phyloP scores from a whole-genome alignment of 1,140 invertebrate species.

The Rhagoletis pomonella region DNA sequence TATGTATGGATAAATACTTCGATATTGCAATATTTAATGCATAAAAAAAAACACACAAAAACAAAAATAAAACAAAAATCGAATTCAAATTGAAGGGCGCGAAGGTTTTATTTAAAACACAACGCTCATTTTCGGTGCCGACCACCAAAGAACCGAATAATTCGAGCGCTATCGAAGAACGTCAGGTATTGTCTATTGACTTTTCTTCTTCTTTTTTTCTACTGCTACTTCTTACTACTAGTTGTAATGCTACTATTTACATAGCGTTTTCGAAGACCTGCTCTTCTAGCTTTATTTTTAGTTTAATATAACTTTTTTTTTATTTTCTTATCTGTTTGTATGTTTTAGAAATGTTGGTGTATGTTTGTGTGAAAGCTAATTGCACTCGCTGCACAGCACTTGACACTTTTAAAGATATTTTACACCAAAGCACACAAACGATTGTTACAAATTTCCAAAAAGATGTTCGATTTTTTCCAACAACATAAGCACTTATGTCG shows the following conservation, averaged over 20 bases:
- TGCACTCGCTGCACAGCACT: neutral
- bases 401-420: neutral
- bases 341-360: neutral
- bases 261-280: neutral
- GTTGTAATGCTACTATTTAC: neutral
- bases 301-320: neutral
- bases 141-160: conserved; percentile 83
- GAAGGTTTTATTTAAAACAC: conserved; percentile 91
- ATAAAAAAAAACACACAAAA: conserved; percentile 13
- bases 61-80: conserved; percentile 45
- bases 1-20: too few relatives aligned
- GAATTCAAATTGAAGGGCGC: conserved; percentile 74
- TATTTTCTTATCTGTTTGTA: neutral
- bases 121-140: conserved; percentile 92
- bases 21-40: too few relatives aligned
- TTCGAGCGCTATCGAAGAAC: conserved; percentile 75
- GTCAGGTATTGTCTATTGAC: conserved; percentile 71
- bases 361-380: neutral
- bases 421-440: too few relatives aligned
- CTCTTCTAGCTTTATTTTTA: conserved; percentile 11
- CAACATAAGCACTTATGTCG: too few relatives aligned
- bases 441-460: too few relatives aligned
- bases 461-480: too few relatives aligned
- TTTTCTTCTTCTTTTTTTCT: neutral
- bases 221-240: conserved; percentile 8